Conservation (phyloP, 2,113 vertebrate species). For the Sylvia atricapilla region DNA sequence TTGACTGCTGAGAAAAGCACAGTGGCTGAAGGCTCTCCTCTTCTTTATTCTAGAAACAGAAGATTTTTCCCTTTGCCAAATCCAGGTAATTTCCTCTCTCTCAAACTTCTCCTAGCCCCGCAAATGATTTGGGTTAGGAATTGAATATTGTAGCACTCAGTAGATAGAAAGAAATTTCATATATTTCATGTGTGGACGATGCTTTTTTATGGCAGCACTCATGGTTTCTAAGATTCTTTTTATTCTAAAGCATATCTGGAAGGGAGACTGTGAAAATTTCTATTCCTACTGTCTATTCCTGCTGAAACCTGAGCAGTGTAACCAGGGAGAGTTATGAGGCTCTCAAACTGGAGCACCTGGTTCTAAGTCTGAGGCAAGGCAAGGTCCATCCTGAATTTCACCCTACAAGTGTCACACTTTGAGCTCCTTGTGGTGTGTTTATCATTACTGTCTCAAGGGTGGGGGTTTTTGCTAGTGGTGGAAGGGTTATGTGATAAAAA, state of each 20-base stretch:
- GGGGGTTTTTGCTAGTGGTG: background rate
- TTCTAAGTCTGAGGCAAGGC: background rate
- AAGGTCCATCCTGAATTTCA: background rate
- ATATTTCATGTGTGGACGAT: background rate
- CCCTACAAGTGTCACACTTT: background rate
- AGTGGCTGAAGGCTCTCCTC: conserved; percentile 28
- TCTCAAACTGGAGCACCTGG: background rate
- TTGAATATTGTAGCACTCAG: background rate
- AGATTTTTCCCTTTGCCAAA: background rate
- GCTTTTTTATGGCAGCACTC: background rate
- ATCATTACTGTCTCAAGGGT: background rate
- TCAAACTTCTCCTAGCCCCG: background rate
- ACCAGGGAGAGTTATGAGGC: background rate
- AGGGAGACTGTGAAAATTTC: background rate
- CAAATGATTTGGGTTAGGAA: background rate
- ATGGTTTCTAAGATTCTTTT: background rate
- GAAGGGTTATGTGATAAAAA: background rate
- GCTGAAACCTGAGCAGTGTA: background rate
- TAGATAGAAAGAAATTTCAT: background rate
- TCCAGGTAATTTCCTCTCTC: conserved; percentile 58
- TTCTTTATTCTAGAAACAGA: conserved; percentile 61
- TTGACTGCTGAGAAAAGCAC: background rate
- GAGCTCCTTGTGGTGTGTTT: background rate
- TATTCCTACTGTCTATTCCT: background rate
- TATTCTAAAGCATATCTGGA: background rate